Conservation (phyloP, 2,113 vertebrate species). For the Scatophagus argus region DNA sequence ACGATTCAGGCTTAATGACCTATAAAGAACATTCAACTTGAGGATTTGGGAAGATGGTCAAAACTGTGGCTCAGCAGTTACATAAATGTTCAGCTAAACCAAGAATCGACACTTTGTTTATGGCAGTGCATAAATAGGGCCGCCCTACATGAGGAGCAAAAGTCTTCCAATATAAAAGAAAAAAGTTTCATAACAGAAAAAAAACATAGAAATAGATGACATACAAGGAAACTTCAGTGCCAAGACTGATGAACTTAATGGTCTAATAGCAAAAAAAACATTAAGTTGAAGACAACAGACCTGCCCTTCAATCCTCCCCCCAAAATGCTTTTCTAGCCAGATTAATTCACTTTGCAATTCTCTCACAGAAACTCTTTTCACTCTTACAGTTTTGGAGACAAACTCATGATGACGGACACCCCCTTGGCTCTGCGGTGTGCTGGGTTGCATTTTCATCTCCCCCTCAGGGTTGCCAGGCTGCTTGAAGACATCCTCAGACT, state of each 20-base stretch:
- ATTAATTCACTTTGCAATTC: neutral
- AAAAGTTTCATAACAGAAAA: neutral
- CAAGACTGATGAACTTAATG: neutral
- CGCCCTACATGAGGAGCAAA: neutral
- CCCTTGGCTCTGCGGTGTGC: constrained; percentile 87
- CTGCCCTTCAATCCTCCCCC: neutral
- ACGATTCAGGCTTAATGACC: constrained; percentile 98
- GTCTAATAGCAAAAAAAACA: neutral
- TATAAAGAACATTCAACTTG: constrained; percentile 50
- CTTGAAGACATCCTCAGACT: constrained; percentile 81
- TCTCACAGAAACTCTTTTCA: neutral
- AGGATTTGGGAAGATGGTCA: neutral
- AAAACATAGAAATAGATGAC: neutral
- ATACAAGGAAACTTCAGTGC: neutral
- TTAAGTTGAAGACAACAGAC: neutral
- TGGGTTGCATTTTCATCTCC: constrained; percentile 66
- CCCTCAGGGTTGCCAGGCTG: constrained; percentile 75
- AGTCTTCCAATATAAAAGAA: too few relatives aligned
- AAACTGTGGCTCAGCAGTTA: neutral
- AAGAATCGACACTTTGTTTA: neutral
- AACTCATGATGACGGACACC: constrained; percentile 92
- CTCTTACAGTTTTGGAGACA: constrained; percentile 93
- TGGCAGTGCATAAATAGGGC: neutral
- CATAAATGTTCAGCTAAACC: neutral
- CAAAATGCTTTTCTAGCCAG: neutral